These are phyloP conservation scores for Mionectes olivaceus DNA, from an alignment of 2,797 vertebrate genomes.

Conservation along the genomic window DNA sequence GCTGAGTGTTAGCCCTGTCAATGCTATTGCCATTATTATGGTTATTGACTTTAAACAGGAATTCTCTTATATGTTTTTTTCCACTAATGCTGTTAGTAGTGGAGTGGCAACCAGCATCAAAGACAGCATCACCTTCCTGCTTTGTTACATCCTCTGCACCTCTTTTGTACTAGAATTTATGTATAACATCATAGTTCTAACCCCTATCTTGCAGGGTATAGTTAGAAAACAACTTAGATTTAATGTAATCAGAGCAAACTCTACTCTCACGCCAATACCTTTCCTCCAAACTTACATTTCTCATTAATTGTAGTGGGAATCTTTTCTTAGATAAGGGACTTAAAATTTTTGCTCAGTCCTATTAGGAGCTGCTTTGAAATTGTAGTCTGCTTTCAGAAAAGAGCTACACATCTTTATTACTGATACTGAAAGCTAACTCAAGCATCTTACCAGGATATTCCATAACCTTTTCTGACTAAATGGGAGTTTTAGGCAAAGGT, in stretches of 20 bases:
- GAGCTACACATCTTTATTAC: neutral
- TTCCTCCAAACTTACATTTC: neutral
- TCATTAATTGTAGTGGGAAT: neutral
- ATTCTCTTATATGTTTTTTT: neutral
- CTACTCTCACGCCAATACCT: neutral
- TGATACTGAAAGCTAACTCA: neutral
- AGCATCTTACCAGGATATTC: neutral
- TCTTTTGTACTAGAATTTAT: neutral
- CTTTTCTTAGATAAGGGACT: neutral
- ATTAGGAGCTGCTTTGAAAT: neutral
- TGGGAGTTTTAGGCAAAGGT: neutral
- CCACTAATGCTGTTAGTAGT: neutral
- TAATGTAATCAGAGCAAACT: neutral
- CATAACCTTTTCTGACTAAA: neutral
- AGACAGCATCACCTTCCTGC: neutral
- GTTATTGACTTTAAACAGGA: neutral
- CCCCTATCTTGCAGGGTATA: neutral
- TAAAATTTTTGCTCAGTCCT: neutral
- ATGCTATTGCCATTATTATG: neutral
- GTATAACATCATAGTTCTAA: neutral
- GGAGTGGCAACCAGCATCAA: neutral
- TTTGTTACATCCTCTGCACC: neutral
- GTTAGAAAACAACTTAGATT: neutral
- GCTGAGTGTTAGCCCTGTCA: neutral
- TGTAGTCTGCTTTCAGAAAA: neutral